Evolutionary conservation across 2,113 vertebrate species (phyloP).

Genomic region (Gambusia holbrooki): DNA sequence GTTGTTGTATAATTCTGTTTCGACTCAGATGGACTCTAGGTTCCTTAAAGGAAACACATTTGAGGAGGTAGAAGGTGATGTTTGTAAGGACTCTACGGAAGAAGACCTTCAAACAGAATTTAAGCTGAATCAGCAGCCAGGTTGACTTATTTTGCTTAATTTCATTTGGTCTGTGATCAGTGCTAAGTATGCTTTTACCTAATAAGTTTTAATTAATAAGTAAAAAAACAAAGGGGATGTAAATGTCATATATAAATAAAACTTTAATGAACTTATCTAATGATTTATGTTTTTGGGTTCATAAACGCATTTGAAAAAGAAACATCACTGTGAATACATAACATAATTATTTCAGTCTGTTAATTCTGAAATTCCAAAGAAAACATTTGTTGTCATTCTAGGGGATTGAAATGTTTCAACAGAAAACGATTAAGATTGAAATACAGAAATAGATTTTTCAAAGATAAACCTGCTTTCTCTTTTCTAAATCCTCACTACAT

Average conservation of each 20-base stretch:
- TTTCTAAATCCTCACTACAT: conserved; percentile 5
- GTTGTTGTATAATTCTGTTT: conserved; percentile 19
- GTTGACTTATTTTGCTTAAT: conserved; percentile 12
- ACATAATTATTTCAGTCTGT: background rate
- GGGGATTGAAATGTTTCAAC: too few relatives aligned
- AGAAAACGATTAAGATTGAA: too few relatives aligned
- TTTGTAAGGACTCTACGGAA: conserved; percentile 52
- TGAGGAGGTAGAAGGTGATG: conserved; percentile 49
- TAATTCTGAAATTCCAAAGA: background rate
- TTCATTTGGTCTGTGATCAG: background rate
- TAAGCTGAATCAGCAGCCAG: conserved; percentile 34
- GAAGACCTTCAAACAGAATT: conserved; percentile 30
- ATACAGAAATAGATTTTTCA: background rate
- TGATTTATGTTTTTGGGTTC: background rate
- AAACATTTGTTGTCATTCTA: background rate
- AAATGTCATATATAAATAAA: background rate
- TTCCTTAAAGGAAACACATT: conserved; percentile 43
- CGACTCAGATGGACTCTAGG: conserved; percentile 34
- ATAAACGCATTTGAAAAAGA: background rate
- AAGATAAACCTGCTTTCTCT: background rate
- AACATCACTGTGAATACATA: background rate
- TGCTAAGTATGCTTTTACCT: too few relatives aligned
- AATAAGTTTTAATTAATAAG: too few relatives aligned
- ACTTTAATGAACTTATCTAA: background rate
- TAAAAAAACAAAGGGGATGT: background rate